These are phyloP conservation scores for Eupristina koningsbergeri DNA, from an alignment of 1,140 invertebrate species.

Conservation along the genomic window DNA sequence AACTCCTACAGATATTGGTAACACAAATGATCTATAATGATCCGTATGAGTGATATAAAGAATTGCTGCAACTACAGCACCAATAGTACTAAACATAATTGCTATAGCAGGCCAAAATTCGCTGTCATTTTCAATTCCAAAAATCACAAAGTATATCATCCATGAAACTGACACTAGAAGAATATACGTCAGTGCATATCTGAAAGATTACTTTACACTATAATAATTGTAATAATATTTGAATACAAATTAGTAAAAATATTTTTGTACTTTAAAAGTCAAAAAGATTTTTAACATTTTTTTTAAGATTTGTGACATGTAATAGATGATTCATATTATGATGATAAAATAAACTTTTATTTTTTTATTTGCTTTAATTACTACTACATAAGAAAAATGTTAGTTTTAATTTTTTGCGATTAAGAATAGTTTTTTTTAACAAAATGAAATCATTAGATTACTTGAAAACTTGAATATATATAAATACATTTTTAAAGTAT, in stretches of 20 bases:
- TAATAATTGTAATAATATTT: background rate
- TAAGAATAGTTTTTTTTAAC: no score
- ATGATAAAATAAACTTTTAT: no score
- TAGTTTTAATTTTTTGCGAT: no score
- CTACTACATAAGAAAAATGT: no score
- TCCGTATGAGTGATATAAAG: constrained; percentile 80
- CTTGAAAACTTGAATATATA: no score
- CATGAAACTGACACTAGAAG: constrained; percentile 75
- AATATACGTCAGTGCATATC: constrained; percentile 77
- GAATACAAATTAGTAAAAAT: no score
- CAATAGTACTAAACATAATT: constrained; percentile 75
- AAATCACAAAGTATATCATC: constrained; percentile 74
- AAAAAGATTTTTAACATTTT: no score
- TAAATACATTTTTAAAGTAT: background rate
- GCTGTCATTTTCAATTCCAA: constrained; percentile 66
- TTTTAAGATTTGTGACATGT: no score
- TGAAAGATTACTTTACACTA: constrained; percentile 60
- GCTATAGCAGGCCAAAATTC: constrained; percentile 77
- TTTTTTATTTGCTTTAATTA: no score
- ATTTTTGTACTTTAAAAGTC: no score
- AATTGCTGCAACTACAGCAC: constrained; percentile 74
- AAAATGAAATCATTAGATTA: no score
- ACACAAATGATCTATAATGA: constrained; percentile 79
- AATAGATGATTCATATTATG: no score
- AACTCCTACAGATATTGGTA: constrained; percentile 78